Evolutionary conservation across 92 coral and sea anemone species (phyloP).

Genomic region (Meandrina meandrites): DNA sequence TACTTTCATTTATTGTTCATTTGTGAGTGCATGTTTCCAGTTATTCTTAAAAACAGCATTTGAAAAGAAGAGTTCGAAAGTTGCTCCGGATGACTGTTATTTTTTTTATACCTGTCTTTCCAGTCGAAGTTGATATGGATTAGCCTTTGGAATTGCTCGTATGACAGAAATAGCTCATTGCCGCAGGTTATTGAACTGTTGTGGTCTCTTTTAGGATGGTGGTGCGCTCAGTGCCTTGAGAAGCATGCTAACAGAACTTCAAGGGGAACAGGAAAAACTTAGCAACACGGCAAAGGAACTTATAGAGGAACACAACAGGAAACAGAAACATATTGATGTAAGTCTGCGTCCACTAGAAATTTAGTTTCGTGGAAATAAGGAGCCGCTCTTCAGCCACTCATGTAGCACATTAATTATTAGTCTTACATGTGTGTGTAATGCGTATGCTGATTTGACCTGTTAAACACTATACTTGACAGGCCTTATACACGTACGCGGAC

Average conservation of each 20-base stretch:
- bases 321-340: constrained; percentile 95
- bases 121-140: neutral
- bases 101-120: too few relatives aligned
- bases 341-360: constrained; percentile 14
- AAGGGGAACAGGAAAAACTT: constrained; percentile 85
- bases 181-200: neutral
- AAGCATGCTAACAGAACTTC: constrained; percentile 77
- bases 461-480: constrained; percentile 48
- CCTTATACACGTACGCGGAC: constrained; percentile 76
- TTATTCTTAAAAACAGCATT: too few relatives aligned
- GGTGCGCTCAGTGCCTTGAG: constrained; percentile 75
- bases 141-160: neutral
- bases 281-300: constrained; percentile 81
- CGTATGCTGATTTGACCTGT: neutral
- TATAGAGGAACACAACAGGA: constrained; percentile 94
- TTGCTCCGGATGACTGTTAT: neutral
- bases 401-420: neutral
- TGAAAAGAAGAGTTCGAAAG: too few relatives aligned
- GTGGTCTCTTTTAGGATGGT: constrained; percentile 64
- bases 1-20: too few relatives aligned
- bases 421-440: too few relatives aligned
- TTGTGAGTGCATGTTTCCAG: too few relatives aligned
- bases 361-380: neutral
- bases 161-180: too few relatives aligned
- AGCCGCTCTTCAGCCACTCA: too few relatives aligned